A percentile compares a stretch with the other conserved stretches of the same genome.
Conservation (phyloP, 2,888 invertebrate species). For the Lasius fuliginosus region DNA sequence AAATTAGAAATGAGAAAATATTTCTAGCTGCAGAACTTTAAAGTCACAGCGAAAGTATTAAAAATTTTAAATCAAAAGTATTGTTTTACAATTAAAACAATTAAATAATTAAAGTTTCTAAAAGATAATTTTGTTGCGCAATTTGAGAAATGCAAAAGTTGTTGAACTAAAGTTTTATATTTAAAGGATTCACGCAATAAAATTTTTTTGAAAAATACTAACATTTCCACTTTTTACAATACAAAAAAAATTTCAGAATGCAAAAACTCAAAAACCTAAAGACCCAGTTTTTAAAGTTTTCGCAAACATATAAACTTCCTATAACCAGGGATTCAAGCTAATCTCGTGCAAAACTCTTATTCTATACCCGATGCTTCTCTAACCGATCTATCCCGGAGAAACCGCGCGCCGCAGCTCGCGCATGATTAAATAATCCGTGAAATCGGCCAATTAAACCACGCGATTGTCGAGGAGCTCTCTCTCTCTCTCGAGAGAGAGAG, state of each 20-base stretch:
- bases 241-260: not conserved
- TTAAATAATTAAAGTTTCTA: not conserved
- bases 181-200: not conserved
- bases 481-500: conserved; percentile 1
- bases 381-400: not conserved
- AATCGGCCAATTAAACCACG: conserved; percentile 78
- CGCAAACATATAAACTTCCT: not conserved
- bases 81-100: not conserved
- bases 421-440: conserved; percentile 75
- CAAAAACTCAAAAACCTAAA: not conserved
- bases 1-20: not conserved
- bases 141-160: not conserved
- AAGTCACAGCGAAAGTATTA: not conserved
- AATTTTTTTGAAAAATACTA: not conserved
- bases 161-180: not conserved
- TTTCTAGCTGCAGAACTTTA: not conserved
- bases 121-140: not conserved
- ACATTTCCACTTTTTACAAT: not conserved
- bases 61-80: conserved; percentile 1
- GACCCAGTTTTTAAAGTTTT: not conserved
- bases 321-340: not conserved
- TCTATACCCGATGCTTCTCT: not conserved
- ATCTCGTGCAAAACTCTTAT: conserved; percentile 13
- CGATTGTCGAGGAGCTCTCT: conserved; percentile 55
- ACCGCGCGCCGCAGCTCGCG: not conserved